Percentiles rank a stretch among this genome's conserved stretches.
Conservation (phyloP, 2,797 vertebrate genomes). For the Philypnodon macrostomus region DNA sequence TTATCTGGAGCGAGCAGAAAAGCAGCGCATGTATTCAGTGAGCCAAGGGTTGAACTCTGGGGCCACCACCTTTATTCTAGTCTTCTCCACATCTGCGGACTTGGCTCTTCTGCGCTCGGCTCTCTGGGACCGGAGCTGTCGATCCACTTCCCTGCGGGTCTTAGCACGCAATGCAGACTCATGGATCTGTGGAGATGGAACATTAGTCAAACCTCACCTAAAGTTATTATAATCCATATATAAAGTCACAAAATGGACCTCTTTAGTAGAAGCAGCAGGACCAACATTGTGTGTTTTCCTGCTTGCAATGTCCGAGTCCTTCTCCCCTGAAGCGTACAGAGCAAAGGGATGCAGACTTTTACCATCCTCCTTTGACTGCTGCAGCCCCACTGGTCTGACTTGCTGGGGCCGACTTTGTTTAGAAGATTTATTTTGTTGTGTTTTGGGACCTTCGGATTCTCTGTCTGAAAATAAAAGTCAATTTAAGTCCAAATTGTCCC, state of each 20-base stretch:
- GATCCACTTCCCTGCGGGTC: slow-evolving; percentile 87
- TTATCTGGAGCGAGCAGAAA: slow-evolving; percentile 84
- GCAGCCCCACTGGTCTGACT: slow-evolving; percentile 52
- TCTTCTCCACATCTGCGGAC: slow-evolving; percentile 77
- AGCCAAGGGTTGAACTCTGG: slow-evolving; percentile 89
- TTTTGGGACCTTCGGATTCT: slow-evolving; percentile 10
- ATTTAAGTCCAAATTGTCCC: too few relatives aligned
- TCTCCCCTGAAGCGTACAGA: slow-evolving; percentile 90
- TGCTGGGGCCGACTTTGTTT: slow-evolving; percentile 54
- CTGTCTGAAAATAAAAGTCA: slow-evolving; percentile 25
- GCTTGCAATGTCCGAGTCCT: slow-evolving; percentile 80
- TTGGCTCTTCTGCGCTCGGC: slow-evolving; percentile 75
- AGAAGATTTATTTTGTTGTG: slow-evolving; percentile 53
- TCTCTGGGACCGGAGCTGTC: slow-evolving; percentile 72
- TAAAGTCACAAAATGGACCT: slow-evolving; percentile 71
- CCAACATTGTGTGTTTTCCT: slow-evolving; percentile 92
- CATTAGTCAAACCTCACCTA: background rate
- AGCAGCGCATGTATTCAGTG: slow-evolving; percentile 97
- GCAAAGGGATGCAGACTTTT: slow-evolving; percentile 87
- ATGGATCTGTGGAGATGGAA: slow-evolving; percentile 80
- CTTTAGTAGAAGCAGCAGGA: slow-evolving; percentile 80
- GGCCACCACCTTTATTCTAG: slow-evolving; percentile 56
- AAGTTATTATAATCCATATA: background rate
- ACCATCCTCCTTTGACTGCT: slow-evolving; percentile 59
- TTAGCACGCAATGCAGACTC: slow-evolving; percentile 90